A percentile compares a stretch with the other conserved stretches of the same genome.
Conservation (phyloP, 23 tunicate species). For the Clavelina lepadiformis region DNA sequence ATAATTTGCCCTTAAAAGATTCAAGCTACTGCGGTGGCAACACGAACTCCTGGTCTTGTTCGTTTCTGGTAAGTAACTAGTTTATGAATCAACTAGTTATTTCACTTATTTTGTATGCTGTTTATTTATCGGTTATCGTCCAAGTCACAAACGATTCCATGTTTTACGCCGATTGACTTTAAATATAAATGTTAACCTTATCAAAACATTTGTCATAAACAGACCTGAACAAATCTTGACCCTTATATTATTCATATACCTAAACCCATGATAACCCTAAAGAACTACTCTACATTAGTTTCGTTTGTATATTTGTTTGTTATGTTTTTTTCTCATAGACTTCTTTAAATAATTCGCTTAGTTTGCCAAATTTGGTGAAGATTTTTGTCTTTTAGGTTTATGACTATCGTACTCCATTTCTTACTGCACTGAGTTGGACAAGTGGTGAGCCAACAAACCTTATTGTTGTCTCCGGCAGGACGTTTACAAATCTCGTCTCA, state of each 20-base stretch:
- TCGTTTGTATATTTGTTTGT: too few species aligned
- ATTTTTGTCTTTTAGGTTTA: background rate
- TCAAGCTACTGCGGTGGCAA: slow-evolving; percentile 4
- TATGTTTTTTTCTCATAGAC: background rate
- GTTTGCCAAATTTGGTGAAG: background rate
- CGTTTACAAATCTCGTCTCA: slow-evolving; percentile 1
- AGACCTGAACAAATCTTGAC: background rate
- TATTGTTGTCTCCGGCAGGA: background rate
- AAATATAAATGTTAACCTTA: background rate
- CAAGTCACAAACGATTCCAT: background rate
- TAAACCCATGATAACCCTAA: too few species aligned
- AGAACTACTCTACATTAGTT: too few species aligned
- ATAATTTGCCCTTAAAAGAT: slow-evolving; percentile 8
- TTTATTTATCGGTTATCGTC: too few species aligned
- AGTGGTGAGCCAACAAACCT: background rate
- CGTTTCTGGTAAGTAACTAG: slow-evolving; percentile 10
- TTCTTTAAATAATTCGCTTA: background rate
- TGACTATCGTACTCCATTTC: background rate
- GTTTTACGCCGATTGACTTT: background rate
- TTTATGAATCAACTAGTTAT: too few species aligned
- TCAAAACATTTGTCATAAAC: background rate
- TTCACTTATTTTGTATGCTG: background rate
- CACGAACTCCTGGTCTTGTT: background rate
- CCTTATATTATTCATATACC: too few species aligned
- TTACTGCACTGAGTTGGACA: background rate